Conservation (phyloP, 2,797 vertebrate genomes). For the Tokudaia muenninki region DNA sequence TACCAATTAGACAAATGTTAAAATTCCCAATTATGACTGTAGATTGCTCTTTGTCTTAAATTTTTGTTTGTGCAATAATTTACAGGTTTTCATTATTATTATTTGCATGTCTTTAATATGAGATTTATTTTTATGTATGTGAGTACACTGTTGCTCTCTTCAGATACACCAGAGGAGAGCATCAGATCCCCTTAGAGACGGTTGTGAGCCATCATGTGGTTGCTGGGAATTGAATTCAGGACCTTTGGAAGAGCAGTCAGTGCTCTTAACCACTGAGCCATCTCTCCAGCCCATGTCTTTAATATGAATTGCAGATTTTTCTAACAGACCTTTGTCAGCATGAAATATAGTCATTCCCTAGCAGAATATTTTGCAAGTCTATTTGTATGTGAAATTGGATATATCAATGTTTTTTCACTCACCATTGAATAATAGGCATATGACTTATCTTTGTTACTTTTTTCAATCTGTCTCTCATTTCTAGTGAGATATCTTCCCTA, state of each 20-base stretch:
- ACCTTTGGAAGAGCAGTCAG: too few species aligned
- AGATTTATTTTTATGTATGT: too few species aligned
- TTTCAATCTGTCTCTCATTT: not conserved
- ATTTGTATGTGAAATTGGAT: not conserved
- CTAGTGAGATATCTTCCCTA: not conserved
- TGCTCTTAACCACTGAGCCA: too few species aligned
- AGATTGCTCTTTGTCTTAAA: not conserved
- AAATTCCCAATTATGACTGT: not conserved
- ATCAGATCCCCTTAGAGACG: too few species aligned
- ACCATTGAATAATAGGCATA: too few species aligned
- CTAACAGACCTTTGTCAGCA: not conserved
- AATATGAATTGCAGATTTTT: not conserved
- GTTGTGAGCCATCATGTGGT: too few species aligned
- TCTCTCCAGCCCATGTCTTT: too few species aligned
- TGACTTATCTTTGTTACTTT: not conserved
- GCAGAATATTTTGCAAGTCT: not conserved
- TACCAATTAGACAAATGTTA: not conserved
- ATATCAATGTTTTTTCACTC: not conserved
- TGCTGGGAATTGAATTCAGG: too few species aligned
- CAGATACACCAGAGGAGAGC: too few species aligned
- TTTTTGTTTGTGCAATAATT: not conserved
- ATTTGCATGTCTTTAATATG: not conserved
- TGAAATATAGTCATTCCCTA: not conserved
- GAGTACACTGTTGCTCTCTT: too few species aligned
- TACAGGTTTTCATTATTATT: not conserved